These are phyloP conservation scores for Pagrus major DNA, from an alignment of 2,113 vertebrate species.

Conservation along the genomic window DNA sequence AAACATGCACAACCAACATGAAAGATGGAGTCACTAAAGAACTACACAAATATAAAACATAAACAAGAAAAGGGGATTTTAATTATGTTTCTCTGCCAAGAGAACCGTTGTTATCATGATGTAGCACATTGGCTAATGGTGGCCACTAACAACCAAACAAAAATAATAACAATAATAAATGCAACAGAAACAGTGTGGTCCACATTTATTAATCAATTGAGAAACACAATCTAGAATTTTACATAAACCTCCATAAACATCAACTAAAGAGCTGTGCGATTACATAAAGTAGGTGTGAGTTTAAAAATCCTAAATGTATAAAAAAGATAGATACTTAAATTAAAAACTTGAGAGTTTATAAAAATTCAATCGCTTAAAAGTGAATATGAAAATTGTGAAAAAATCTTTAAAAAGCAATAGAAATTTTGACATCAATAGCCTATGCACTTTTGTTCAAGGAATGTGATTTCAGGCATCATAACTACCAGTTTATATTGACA, in stretches of 20 bases:
- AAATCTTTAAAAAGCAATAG: conserved; percentile 68
- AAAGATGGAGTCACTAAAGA: background rate
- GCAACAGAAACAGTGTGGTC: conserved; percentile 54
- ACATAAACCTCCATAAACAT: conserved; percentile 74
- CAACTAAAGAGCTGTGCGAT: conserved; percentile 74
- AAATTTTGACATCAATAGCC: conserved; percentile 76
- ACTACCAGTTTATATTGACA: conserved; percentile 69
- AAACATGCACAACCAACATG: background rate
- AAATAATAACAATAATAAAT: conserved; percentile 14
- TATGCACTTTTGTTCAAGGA: conserved; percentile 59
- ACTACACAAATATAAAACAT: background rate
- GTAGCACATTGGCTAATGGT: too few relatives aligned
- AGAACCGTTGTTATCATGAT: background rate
- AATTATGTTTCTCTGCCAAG: background rate
- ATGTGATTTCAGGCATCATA: conserved; percentile 60
- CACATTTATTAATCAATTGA: conserved; percentile 74
- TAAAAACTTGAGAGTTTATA: conserved; percentile 79
- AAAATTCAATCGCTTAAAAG: conserved; percentile 74
- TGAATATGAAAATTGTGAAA: conserved; percentile 73
- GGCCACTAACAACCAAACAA: background rate
- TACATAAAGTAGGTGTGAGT: conserved; percentile 77
- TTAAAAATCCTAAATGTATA: conserved; percentile 81
- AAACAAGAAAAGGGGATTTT: too few relatives aligned
- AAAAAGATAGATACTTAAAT: conserved; percentile 82
- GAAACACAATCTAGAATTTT: conserved; percentile 74